Evolutionary conservation across 2,797 vertebrate species (phyloP), one percentile per base, ranked within the genome.

Genomic region (Ptychobarbus kaznakovi): DNA sequence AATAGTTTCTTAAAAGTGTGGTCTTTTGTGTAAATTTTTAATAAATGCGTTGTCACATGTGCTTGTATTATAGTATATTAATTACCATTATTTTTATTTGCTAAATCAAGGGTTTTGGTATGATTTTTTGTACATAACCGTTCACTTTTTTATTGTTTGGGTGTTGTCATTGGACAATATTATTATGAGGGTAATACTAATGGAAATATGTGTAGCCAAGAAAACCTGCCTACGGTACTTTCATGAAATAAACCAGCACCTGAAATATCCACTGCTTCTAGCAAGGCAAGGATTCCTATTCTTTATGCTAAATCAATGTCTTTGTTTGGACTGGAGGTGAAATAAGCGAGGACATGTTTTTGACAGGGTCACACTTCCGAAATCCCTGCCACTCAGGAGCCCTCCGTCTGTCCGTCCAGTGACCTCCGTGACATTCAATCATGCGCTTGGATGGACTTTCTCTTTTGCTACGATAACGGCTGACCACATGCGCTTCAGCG

Each of bases 371-470:
- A 56, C 4, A n/a, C 32, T 56, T 25, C 15, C 16, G 46, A 70
- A 68, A 25, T 70, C 46, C 22, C 22, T 4, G 13, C 8, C 49
- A 5, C 28, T n/a, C 80, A 68, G 44, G 16, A 35, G 15, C 8
- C 18, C 69, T 89, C 87, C 80, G 35, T 81, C 83, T 80, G 80
- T 63, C 22, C 15, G 63, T 40, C 65, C 63, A 35, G 44, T 76
- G 89, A 89, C 92, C 90, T 89, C 76, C 61, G 32, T 89, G 90
- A 88, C 90, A 91, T 93, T 92, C 87, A 91, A 90, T 93, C 89
- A 90, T 89, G 88, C 89, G 87, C 82, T 61, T 89, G 84, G 79
- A 81, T 91, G 86, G 88, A 91, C 90, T 88, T 91, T 73, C 66
- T 86, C 58, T 85, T 49, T 88, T 85, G 74, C 86, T 84, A 83